Conservation (phyloP, 2,113 vertebrate species). For the Mesembrinibis cayennensis region DNA sequence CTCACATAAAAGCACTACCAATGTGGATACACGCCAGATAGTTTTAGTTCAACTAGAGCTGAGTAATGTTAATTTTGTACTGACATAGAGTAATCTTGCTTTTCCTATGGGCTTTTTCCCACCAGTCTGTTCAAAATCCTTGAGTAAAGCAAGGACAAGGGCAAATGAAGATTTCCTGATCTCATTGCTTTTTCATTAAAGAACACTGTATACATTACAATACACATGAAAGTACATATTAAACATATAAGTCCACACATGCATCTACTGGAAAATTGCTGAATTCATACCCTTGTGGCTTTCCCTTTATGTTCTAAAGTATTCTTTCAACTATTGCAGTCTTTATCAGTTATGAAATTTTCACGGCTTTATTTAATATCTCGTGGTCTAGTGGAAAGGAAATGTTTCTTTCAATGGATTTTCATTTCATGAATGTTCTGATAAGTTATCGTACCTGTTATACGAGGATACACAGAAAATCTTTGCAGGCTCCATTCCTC, state of each 20-base stretch:
- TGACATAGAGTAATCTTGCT: neutral
- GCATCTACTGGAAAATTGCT: slow-evolving; percentile 22
- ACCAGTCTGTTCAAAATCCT: slow-evolving; percentile 1
- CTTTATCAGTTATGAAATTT: slow-evolving; percentile 38
- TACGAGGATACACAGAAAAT: slow-evolving; percentile 43
- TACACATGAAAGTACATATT: slow-evolving; percentile 4
- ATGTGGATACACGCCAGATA: neutral
- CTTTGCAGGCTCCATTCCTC: slow-evolving; percentile 33
- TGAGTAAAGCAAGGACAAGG: neutral
- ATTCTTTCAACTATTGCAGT: slow-evolving; percentile 20
- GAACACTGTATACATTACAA: neutral
- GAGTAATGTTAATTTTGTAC: neutral
- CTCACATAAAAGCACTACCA: neutral
- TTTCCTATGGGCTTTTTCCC: neutral
- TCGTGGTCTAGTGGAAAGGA: slow-evolving; percentile 29
- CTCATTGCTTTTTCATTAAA: slow-evolving; percentile 26
- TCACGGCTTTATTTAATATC: slow-evolving; percentile 36
- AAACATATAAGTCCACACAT: slow-evolving; percentile 5
- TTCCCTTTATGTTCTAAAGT: slow-evolving; percentile 26
- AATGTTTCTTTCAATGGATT: slow-evolving; percentile 49
- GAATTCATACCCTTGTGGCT: slow-evolving; percentile 9
- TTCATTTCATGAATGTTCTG: slow-evolving; percentile 49
- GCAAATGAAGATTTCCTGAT: neutral
- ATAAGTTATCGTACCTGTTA: slow-evolving; percentile 42
- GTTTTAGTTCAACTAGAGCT: neutral